Conservation (phyloP, 2,888 invertebrate species). For the Noctua janthina region DNA sequence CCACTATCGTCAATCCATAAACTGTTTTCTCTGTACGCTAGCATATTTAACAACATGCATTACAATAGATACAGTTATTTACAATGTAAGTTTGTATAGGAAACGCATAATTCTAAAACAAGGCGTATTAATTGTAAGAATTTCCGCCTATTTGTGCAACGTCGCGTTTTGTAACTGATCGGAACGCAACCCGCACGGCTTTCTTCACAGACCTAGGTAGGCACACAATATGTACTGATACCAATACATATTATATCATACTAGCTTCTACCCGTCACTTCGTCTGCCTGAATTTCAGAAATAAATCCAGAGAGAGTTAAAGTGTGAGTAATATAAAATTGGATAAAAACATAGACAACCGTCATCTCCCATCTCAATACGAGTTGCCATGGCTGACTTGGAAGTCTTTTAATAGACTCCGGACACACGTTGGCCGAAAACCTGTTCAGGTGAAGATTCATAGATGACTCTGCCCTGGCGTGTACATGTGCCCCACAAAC, state of each 20-base stretch:
- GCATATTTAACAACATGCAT: neutral
- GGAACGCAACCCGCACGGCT: constrained; percentile 25
- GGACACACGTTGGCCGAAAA: too few relatives aligned
- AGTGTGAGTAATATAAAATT: neutral
- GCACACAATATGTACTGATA: neutral
- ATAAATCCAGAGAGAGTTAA: neutral
- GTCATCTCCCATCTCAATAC: too few relatives aligned
- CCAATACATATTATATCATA: neutral
- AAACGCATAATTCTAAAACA: constrained; percentile 11
- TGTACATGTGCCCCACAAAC: too few relatives aligned
- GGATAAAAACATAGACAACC: too few relatives aligned
- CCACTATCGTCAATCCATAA: neutral
- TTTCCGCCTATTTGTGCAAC: constrained; percentile 53
- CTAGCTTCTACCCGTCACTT: neutral
- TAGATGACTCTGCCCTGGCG: too few relatives aligned
- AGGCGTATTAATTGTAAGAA: constrained; percentile 33
- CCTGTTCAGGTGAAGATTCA: too few relatives aligned
- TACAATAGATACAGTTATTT: neutral
- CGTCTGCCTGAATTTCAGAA: neutral
- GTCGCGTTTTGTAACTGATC: constrained; percentile 42
- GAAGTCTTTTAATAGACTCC: too few relatives aligned
- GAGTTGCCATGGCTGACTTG: too few relatives aligned
- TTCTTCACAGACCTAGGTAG: constrained; percentile 14
- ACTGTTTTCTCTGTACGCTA: neutral
- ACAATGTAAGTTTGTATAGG: constrained; percentile 1